Base-by-base conservation (phyloP, 1,140 invertebrate species). In the Holcopasites calliopsidis region DNA sequence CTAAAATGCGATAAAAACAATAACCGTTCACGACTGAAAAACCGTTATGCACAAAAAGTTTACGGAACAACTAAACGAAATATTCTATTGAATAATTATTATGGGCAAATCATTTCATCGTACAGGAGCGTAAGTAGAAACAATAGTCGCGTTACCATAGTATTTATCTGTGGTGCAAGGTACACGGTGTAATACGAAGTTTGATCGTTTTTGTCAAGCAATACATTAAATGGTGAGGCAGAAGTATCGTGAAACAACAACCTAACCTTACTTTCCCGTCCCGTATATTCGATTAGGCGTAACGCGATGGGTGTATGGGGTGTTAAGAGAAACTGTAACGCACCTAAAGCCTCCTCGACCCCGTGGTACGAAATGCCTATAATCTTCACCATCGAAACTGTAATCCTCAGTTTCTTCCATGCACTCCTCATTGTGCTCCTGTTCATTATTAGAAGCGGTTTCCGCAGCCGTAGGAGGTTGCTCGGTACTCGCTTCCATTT, bases 331-430 rank as follows among this genome's bases (percentile, higher is more conserved):
- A 75, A 68, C 50, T 54, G 16, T 80, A 79, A 83, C 70, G 76
- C 83, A 91, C 91, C 91, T 89, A 60, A 91, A 92, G 0, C 91
- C 90, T 54, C 90, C 90, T 79, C 91, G 75, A 11, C 91, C 91
- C 23, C 91, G 83, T 10, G 89, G 90, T 60, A 90, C 83, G 54
- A 91, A 92, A 76, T 89, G 91, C 70, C 91, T 87, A 57, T 92
- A 91, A 40, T 92, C 91, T 6, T 92, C 91, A 21, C 89, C 87
- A 28, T 91, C 91, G 55, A 88, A 91, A 69, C 78, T 85, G 23
- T 90, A 90, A 62, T 90, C 89, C 33, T 91, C 90, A n/a, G 77
- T 74, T 54, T 89, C 89, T 64, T 91, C 90, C 79, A 89, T 87
- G 21, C 77, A 77, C 66, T 90, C 90, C 10, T 91, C 89, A 71